These are phyloP conservation scores for Uropetala carovei DNA, from an alignment of 2,888 invertebrate genomes.

Conservation along the genomic window DNA sequence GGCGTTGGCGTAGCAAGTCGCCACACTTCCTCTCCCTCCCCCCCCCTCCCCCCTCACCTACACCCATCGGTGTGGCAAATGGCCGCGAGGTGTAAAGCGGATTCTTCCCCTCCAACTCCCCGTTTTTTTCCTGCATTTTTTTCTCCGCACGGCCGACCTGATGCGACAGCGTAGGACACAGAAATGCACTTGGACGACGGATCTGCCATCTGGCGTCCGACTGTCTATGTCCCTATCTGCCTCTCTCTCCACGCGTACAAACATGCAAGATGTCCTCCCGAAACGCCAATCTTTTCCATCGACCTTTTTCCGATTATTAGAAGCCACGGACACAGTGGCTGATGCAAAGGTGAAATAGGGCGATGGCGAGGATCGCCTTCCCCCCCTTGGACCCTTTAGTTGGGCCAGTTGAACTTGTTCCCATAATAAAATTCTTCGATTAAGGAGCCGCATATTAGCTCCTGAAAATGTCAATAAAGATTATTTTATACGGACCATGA, in stretches of 20 bases:
- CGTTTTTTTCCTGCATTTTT: not conserved
- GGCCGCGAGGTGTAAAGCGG: not conserved
- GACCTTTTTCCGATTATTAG: not conserved
- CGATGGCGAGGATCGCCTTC: no score
- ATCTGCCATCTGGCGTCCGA: conserved; percentile 36
- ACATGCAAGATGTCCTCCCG: not conserved
- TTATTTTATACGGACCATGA: no score
- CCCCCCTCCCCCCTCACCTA: no score
- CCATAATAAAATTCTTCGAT: no score
- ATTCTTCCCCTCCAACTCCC: not conserved
- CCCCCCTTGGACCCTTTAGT: no score
- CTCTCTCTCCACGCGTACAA: not conserved
- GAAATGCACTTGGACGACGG: conserved; percentile 39
- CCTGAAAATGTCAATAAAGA: no score
- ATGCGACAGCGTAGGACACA: conserved; percentile 19
- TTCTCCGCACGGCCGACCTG: not conserved
- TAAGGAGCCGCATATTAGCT: no score
- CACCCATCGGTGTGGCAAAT: not conserved
- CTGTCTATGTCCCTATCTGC: not conserved
- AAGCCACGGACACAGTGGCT: not conserved
- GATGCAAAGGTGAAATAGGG: no score
- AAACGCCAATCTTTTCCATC: not conserved
- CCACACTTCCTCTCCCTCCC: not conserved
- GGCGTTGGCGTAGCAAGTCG: not conserved
- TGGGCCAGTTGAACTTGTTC: no score